phyloP scores from a whole-genome alignment of 1,140 invertebrate genomes.

The Thaumatotibia leucotreta region DNA sequence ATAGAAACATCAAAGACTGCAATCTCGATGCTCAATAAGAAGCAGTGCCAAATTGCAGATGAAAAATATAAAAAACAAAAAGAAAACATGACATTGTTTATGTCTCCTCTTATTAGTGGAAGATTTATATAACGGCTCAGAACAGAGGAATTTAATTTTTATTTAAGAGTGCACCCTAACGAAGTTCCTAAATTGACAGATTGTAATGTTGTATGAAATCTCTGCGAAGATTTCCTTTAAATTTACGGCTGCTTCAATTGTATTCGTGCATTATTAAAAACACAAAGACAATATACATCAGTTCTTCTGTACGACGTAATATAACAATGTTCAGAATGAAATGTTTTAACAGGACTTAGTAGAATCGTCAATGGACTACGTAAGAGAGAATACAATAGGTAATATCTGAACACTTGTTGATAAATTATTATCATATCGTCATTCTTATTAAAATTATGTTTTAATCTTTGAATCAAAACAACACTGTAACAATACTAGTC shows the following conservation, averaged over 20 bases:
- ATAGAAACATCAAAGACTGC: not conserved
- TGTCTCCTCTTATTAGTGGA: constrained; percentile 52
- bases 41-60: constrained; percentile 44
- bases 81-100: constrained; percentile 41
- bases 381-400: no score
- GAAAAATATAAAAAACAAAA: constrained; percentile 19
- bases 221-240: not conserved
- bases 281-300: no score
- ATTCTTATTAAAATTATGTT: no score
- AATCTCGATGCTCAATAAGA: constrained; percentile 29
- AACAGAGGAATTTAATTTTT: not conserved
- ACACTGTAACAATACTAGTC: no score
- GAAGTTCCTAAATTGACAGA: not conserved
- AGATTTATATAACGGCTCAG: constrained; percentile 41
- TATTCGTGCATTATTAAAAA: no score
- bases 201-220: not conserved
- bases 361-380: no score
- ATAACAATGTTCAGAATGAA: no score
- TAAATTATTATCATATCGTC: no score
- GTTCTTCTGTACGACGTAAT: no score
- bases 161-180: not conserved
- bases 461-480: no score
- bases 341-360: no score
- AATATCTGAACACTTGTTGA: no score
- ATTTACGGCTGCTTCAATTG: not conserved